A percentile compares a stretch with the other conserved stretches of the same genome.
Conservation (phyloP, 2,888 invertebrate genomes). For the Brachycybe producta region DNA sequence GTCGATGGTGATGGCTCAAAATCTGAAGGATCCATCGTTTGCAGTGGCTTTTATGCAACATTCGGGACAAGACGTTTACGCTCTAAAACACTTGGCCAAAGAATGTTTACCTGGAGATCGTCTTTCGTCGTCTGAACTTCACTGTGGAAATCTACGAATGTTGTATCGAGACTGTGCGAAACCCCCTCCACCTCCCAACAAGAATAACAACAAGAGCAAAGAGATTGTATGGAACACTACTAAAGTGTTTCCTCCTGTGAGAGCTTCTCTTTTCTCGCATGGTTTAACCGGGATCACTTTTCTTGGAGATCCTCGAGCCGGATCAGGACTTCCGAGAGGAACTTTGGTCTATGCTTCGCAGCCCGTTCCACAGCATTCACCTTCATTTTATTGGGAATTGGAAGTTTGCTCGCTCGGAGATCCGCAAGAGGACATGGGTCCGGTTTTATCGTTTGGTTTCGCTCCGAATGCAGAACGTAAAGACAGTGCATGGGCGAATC, state of each 20-base stretch:
- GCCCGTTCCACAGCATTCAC: conserved; percentile 31
- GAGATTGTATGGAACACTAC: conserved; percentile 28
- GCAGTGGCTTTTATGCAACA: conserved; percentile 31
- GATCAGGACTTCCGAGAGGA: conserved; percentile 33
- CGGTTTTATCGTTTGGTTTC: conserved; percentile 33
- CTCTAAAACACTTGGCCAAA: conserved; percentile 33
- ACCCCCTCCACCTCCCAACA: conserved; percentile 33
- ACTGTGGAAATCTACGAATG: conserved; percentile 31
- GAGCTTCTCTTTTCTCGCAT: conserved; percentile 32
- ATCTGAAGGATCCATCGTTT: conserved; percentile 30
- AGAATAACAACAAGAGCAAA: conserved; percentile 6
- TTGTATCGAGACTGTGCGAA: conserved; percentile 36
- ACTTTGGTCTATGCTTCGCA: conserved; percentile 33
- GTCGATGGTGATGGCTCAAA: conserved; percentile 31
- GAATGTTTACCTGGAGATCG: conserved; percentile 32
- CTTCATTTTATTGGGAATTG: conserved; percentile 34
- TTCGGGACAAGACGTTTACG: conserved; percentile 30
- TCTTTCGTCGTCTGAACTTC: conserved; percentile 28
- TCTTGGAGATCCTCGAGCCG: conserved; percentile 32
- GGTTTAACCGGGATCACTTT: conserved; percentile 31
- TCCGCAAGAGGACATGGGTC: conserved; percentile 31
- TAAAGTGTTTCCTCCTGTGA: conserved; percentile 31
- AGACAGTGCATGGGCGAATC: conserved; percentile 34
- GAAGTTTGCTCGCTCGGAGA: conserved; percentile 31
- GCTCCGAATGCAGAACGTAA: conserved; percentile 34